Conservation (phyloP, 2,797 vertebrate genomes). For the Smutsia temminckii region DNA sequence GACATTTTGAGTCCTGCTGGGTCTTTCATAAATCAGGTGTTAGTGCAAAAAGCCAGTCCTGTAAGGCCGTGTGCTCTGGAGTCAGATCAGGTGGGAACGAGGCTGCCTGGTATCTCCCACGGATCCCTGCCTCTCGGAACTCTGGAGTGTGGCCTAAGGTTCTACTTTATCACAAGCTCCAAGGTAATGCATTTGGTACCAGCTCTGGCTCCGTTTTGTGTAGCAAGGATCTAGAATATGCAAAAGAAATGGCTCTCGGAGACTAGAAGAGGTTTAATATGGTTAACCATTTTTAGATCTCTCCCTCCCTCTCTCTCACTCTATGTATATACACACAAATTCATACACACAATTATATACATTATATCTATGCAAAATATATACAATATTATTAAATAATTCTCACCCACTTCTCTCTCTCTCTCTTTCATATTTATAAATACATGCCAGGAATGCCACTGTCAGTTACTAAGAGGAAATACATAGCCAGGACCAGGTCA, state of each 20-base stretch:
- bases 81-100: not conserved
- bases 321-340: not conserved
- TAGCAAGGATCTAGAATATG: not conserved
- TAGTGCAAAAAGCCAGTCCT: not conserved
- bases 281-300: not conserved
- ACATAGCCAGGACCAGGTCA: slow-evolving; percentile 23
- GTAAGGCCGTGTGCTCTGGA: not conserved
- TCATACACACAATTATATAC: not conserved
- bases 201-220: not conserved
- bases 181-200: no score
- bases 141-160: not conserved
- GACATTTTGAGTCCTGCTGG: not conserved
- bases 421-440: no score
- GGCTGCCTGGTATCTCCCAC: not conserved
- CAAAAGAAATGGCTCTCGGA: not conserved
- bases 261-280: not conserved
- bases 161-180: not conserved
- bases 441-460: not conserved
- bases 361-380: not conserved
- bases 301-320: not conserved
- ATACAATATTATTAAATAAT: not conserved
- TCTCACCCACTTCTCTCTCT: no score
- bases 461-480: slow-evolving; percentile 11
- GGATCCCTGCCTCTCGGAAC: no score
- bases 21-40: not conserved